Percentiles rank a stretch among this genome's conserved stretches.
Conservation (phyloP, 2,888 invertebrate genomes). For the Drosophila subquinaria region DNA sequence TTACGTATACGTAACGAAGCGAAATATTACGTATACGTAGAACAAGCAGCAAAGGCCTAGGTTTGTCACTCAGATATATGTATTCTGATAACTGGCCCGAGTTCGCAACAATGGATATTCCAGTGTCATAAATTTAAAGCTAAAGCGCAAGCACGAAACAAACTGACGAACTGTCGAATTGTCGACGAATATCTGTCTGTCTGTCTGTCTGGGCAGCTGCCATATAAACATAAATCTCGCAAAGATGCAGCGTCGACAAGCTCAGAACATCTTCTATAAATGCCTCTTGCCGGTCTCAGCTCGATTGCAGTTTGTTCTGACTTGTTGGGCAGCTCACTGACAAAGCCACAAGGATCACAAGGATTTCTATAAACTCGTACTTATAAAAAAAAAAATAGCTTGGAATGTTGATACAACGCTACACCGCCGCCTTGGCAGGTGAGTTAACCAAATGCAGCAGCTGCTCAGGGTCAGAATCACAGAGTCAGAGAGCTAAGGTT, state of each 20-base stretch:
- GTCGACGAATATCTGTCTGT: conserved; percentile 27
- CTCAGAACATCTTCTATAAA: conserved; percentile 65
- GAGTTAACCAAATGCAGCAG: conserved; percentile 59
- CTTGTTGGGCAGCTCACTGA: conserved; percentile 39
- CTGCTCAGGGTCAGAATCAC: conserved; percentile 45
- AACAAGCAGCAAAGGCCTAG: conserved; percentile 16
- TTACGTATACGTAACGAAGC: conserved; percentile 54
- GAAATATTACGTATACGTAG: conserved; percentile 68
- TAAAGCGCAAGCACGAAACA: conserved; percentile 69
- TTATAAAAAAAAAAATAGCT: neutral
- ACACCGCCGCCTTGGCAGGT: conserved; percentile 60
- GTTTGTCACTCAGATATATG: conserved; percentile 22
- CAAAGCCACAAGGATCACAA: conserved; percentile 43
- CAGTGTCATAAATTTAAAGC: conserved; percentile 78
- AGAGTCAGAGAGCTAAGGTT: conserved; percentile 12
- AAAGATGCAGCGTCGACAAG: conserved; percentile 69
- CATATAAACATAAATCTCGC: conserved; percentile 83
- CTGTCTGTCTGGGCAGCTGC: conserved; percentile 62
- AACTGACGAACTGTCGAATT: conserved; percentile 52
- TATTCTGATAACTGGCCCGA: conserved; percentile 56
- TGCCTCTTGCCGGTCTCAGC: conserved; percentile 39
- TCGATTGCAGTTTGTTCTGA: conserved; percentile 58
- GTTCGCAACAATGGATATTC: conserved; percentile 77
- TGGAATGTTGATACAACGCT: conserved; percentile 37
- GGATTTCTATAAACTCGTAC: neutral